Conservation (phyloP, 1,140 invertebrate species). For the Oncopodura yosiiana region DNA sequence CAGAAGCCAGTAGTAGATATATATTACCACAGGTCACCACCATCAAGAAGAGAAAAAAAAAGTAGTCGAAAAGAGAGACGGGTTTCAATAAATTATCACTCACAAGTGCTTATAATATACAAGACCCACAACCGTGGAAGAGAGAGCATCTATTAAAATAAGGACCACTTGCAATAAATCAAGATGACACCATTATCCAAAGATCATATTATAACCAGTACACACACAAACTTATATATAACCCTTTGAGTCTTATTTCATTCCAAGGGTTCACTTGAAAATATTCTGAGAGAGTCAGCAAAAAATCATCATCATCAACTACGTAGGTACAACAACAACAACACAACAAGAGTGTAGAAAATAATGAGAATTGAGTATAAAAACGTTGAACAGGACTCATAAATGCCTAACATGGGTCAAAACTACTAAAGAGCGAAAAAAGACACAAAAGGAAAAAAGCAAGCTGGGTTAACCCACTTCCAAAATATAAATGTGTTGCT, state of each 20-base stretch:
- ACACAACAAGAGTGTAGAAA: no score
- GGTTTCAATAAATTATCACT: constrained; percentile 23
- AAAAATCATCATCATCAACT: no score
- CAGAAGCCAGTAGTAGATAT: no score
- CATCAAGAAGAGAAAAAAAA: neutral
- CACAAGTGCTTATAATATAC: constrained; percentile 16
- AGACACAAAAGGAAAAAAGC: constrained; percentile 5
- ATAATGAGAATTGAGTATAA: constrained; percentile 2
- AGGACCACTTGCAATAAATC: constrained; percentile 20
- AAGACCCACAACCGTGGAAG: constrained; percentile 19
- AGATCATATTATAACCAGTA: constrained; percentile 11
- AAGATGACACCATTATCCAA: constrained; percentile 21
- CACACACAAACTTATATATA: no score
- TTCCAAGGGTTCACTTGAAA: no score
- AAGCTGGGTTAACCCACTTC: constrained; percentile 7
- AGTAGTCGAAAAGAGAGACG: neutral
- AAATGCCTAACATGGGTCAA: constrained; percentile 14
- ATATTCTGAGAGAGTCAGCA: no score
- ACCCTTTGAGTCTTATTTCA: constrained; percentile 1
- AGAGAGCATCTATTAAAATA: constrained; percentile 14
- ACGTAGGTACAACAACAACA: no score
- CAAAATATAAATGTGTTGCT: neutral
- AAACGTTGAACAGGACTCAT: no score
- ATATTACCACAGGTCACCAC: no score
- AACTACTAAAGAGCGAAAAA: constrained; percentile 1